Base-by-base conservation (phyloP, 1,140 invertebrate genomes). In the Drosophila navojoa region DNA sequence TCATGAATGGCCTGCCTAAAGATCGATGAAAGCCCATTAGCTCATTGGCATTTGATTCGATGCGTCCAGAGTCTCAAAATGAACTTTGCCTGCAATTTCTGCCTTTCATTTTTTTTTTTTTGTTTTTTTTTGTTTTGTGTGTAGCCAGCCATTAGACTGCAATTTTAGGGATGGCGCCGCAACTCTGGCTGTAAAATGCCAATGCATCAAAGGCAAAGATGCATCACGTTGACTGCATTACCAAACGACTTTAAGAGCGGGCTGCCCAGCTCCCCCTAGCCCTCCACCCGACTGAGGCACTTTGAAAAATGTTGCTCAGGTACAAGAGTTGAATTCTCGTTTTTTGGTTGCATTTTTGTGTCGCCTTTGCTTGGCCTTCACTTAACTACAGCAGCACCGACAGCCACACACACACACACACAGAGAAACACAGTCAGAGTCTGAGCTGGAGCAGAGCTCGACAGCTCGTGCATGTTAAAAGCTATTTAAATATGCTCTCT, bases 401-500 rank as follows among this genome's bases (percentile, higher is more conserved):
- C 47, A 50, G 38, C 6, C 11, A n/a, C 54, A 27, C 22, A 58
- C 15, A 6, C 16, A 42, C n/a, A n/a, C n/a, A n/a, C n/a, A n/a
- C n/a, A n/a, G n/a, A n/a, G n/a, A 5, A 9, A 16, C 27, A 42
- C 9, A 29, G 19, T 42, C 10, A 25, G 15, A 29, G 27, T 29
- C 27, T 5, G 27, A 29, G 27, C 5, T 6, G 4, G 27, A 6
- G 27, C 27, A 35, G 32, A 7, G 29, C 52, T 72, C 82, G 82
- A 87, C 82, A 82, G 79, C 79, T 86, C 84, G 84, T 86, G 84
- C 82, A 82, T 86, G 82, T 76, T 87, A 89, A 87, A 89, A 87
- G 84, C 82, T 87, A 87, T 87, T 87, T 87, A 87, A 87, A 89
- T 87, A 87, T 87, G 84, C 82, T 87, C 82, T 87, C 82, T 87